Evolutionary conservation across 2,113 vertebrate genomes (phyloP), one percentile per base, ranked within the genome.

Genomic region (Cyanocitta stelleri): DNA sequence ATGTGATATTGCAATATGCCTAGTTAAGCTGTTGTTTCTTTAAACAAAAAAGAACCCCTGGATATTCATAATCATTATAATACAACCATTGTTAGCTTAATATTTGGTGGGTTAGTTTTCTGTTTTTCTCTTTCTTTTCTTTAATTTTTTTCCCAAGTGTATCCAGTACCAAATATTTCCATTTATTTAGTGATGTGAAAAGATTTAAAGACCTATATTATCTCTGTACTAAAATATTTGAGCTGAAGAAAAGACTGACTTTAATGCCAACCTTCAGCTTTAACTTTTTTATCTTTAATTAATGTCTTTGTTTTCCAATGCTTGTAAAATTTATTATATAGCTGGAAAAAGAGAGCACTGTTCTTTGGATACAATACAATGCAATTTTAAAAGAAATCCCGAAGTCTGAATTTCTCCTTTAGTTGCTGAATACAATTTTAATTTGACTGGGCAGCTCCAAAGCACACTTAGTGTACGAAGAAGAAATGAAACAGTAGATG

Each of bases 401-500:
- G 1, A 64, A 68, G 43, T 27, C 16, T 64, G 41, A 77, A 61
- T 76, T 91, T 77, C 43, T 88, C 3, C 30, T 88, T 75, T 51
- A 43, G 7, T 22, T 86, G 26, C 27, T 59, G 30, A 80, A 73
- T 22, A 39, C 26, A 69, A 37, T 58, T 67, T 56, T 27, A 30
- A 64, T 61, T 66, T 10, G 5, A 10, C 7, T 23, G 12, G 24
- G 37, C 37, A 63, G 6, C 35, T 88, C 43, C 30, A 27, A 52
- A 76, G 8, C 10, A 2, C 35, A 41, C 30, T 10, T 54, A 5
- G 11, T 32, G 64, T 33, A 32, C 2, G 5, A 43, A 61, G 30
- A 80, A 33, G 59, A 35, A 63, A 78, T 8, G 51, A 59, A 78
- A 95, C 93, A 84, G 93, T 74, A 97, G 95, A 80, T 96, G 95